phyloP scores from a whole-genome alignment of 1,140 invertebrate species.

The Acromyrmex heyeri region DNA sequence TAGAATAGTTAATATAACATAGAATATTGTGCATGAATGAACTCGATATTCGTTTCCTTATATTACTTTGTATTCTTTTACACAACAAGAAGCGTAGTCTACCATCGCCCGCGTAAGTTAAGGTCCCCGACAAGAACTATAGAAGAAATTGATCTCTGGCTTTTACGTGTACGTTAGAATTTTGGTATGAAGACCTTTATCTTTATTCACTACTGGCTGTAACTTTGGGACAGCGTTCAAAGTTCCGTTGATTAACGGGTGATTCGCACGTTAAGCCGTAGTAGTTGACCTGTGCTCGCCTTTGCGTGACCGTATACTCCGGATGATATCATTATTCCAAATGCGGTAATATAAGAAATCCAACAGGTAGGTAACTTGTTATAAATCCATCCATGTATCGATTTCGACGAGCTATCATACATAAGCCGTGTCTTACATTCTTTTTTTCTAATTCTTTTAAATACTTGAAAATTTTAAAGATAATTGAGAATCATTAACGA shows the following conservation, averaged over 20 bases:
- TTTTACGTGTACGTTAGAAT: conserved; percentile 28
- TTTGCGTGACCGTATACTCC: conserved; percentile 38
- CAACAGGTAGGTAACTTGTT: conserved; percentile 60
- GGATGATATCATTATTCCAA: conserved; percentile 36
- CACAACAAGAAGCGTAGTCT: not conserved
- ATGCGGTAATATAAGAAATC: conserved; percentile 43
- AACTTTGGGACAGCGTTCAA: not conserved
- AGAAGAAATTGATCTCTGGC: conserved; percentile 29
- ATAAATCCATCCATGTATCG: conserved; percentile 39
- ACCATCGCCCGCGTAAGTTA: not conserved
- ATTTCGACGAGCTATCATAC: conserved; percentile 1
- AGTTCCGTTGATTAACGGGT: conserved; percentile 39
- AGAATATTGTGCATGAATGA: not conserved
- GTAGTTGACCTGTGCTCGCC: not conserved
- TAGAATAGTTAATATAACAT: too few species aligned
- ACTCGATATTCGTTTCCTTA: not conserved
- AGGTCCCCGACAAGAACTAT: not conserved
- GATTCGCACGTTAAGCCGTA: conserved; percentile 26
- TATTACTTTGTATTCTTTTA: not conserved
- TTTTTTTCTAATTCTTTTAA: not conserved
- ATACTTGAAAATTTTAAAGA: not conserved
- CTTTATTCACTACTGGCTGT: not conserved
- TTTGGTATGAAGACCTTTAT: conserved; percentile 3
- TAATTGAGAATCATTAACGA: not conserved
- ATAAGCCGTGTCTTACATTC: not conserved